phyloP scores from a whole-genome alignment of 1,140 invertebrate species.

The Gryon sp. region DNA sequence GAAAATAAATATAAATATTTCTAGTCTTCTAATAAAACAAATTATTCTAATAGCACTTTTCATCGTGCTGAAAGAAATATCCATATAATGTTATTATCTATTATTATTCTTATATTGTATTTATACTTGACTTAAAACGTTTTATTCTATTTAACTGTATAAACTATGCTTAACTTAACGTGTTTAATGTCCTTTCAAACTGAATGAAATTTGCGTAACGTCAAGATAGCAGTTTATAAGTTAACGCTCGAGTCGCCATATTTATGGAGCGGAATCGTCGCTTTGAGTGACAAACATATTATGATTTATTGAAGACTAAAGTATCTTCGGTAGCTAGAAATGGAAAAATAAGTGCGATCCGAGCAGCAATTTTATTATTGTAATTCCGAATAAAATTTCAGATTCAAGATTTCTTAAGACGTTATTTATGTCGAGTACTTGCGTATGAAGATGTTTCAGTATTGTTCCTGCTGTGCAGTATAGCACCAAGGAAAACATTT shows the following conservation, averaged over 20 bases:
- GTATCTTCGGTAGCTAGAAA: slow-evolving; percentile 8
- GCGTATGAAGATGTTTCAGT: slow-evolving; percentile 49
- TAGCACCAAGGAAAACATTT: slow-evolving; percentile 51
- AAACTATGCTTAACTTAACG: no score
- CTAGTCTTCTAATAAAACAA: no score
- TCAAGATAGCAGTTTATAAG: slow-evolving; percentile 15
- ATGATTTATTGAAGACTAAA: slow-evolving; percentile 40
- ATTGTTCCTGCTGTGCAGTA: slow-evolving; percentile 38
- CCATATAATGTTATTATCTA: no score
- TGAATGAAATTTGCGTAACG: no score
- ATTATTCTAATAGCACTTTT: no score
- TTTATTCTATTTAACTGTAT: no score
- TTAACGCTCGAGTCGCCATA: slow-evolving; percentile 10
- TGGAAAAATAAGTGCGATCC: slow-evolving; percentile 27
- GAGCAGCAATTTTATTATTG: slow-evolving; percentile 45
- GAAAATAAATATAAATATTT: no score
- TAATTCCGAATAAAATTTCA: slow-evolving; percentile 43
- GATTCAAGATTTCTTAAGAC: slow-evolving; percentile 23
- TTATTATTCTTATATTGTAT: no score
- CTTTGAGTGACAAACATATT: slow-evolving; percentile 48
- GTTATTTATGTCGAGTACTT: slow-evolving; percentile 32
- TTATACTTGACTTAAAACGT: no score
- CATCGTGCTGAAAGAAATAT: no score
- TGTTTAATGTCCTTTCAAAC: no score
- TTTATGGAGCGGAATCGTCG: slow-evolving; percentile 17